These are phyloP conservation scores for Peromyscus aztecus DNA, from an alignment of 2,797 vertebrate genomes.

Conservation along the genomic window DNA sequence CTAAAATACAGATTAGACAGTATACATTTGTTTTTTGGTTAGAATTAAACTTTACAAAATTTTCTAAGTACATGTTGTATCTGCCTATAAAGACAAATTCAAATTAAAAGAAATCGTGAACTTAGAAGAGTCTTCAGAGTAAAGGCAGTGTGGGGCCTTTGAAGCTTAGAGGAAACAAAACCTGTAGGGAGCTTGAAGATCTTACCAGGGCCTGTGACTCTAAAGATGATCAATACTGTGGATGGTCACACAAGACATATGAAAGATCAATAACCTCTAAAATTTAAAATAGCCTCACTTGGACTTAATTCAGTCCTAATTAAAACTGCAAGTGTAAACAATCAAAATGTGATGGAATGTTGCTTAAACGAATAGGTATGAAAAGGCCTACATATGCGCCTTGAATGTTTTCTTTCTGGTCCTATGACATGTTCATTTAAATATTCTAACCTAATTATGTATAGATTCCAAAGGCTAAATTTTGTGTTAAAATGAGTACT, in stretches of 20 bases:
- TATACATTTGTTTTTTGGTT: conserved; percentile 64
- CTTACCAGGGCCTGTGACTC: background rate
- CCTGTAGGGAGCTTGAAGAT: background rate
- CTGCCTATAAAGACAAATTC: conserved; percentile 15
- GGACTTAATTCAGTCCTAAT: conserved; percentile 23
- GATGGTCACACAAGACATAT: conserved; percentile 44
- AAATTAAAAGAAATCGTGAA: background rate
- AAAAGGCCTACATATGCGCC: background rate
- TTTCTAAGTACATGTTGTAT: background rate
- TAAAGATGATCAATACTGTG: conserved; percentile 23
- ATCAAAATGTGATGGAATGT: conserved; percentile 31
- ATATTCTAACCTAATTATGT: conserved; percentile 26
- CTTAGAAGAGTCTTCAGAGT: background rate
- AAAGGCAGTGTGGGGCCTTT: background rate
- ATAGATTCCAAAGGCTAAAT: conserved; percentile 28
- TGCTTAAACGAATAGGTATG: conserved; percentile 17
- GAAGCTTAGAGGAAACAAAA: background rate
- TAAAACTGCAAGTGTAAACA: conserved; percentile 56
- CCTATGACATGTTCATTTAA: background rate
- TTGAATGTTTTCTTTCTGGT: conserved; percentile 23
- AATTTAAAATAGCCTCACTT: conserved; percentile 51
- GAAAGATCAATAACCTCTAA: conserved; percentile 27
- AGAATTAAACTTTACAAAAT: background rate
- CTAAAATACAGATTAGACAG: conserved; percentile 85
- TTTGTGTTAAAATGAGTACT: conserved; percentile 31